Conservation (phyloP, 2,888 invertebrate genomes). For the Nymphalis polychloros region DNA sequence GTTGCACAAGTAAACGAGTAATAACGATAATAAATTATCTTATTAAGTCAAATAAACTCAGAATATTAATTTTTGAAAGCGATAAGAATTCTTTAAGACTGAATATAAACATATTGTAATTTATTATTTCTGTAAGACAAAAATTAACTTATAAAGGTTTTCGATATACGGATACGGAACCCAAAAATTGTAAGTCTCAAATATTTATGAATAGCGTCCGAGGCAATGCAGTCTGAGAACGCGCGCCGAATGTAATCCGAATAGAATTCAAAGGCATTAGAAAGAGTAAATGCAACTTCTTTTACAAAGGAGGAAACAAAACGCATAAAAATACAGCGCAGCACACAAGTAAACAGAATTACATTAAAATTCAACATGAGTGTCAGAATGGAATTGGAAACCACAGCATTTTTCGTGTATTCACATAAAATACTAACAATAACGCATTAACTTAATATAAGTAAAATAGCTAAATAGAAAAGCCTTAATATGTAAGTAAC, state of each 20-base stretch:
- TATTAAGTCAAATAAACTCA: no score
- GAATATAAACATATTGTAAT: no score
- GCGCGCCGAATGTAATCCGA: slow-evolving; percentile 26
- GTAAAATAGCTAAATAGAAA: no score
- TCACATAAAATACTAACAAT: not conserved
- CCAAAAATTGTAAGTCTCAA: slow-evolving; percentile 22
- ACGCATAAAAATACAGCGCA: slow-evolving; percentile 23
- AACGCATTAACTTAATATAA: not conserved
- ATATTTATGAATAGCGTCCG: slow-evolving; percentile 27
- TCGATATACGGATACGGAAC: not conserved
- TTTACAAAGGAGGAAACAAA: slow-evolving; percentile 27
- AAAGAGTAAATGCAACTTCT: slow-evolving; percentile 29
- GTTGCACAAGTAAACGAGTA: no score
- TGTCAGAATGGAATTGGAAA: slow-evolving; percentile 19
- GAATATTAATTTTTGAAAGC: no score
- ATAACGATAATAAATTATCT: no score
- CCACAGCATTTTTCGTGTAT: slow-evolving; percentile 12
- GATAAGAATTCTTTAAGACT: no score
- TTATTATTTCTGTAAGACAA: not conserved
- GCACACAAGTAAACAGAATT: slow-evolving; percentile 29
- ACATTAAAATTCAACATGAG: slow-evolving; percentile 28
- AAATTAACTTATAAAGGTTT: not conserved
- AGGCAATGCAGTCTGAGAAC: slow-evolving; percentile 26
- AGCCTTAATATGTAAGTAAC: no score
- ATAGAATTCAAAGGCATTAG: slow-evolving; percentile 28